Percentiles rank a stretch among this genome's conserved stretches.
These are phyloP conservation scores for Toxotes jaculatrix DNA, from an alignment of 2,113 vertebrate genomes.

Conservation along the genomic window DNA sequence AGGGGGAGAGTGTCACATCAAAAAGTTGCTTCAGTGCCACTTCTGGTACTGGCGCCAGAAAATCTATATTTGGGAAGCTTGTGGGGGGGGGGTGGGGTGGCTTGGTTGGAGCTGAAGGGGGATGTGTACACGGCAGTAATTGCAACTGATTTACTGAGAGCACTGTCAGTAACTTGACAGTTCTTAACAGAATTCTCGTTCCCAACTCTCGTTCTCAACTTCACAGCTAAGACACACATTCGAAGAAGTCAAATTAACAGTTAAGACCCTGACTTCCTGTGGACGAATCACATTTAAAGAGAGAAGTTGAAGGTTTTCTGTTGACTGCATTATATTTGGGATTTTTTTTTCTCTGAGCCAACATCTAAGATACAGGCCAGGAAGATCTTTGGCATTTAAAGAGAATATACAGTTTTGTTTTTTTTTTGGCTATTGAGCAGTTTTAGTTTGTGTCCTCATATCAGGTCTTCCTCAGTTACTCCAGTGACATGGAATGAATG, in stretches of 20 bases:
- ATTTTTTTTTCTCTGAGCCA: neutral
- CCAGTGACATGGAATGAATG: neutral
- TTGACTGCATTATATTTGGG: neutral
- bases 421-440: too few species aligned
- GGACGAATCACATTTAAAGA: neutral
- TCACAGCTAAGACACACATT: neutral
- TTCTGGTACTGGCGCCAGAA: conserved; percentile 10
- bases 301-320: neutral
- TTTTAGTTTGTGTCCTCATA: neutral
- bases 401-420: neutral
- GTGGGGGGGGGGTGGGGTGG: neutral
- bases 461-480: neutral
- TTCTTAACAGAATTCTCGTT: neutral
- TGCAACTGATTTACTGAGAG: neutral
- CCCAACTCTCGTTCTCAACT: neutral
- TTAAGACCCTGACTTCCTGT: neutral
- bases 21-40: neutral
- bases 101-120: neutral
- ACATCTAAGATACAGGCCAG: neutral
- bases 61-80: neutral
- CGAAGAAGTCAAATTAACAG: neutral
- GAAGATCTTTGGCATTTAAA: neutral
- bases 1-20: neutral
- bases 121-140: neutral
- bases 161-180: neutral